A percentile compares a stretch with the other conserved stretches of the same genome.
Evolutionary conservation across 2,797 vertebrate species (phyloP).

Genomic region (Anguilla pacifica): DNA sequence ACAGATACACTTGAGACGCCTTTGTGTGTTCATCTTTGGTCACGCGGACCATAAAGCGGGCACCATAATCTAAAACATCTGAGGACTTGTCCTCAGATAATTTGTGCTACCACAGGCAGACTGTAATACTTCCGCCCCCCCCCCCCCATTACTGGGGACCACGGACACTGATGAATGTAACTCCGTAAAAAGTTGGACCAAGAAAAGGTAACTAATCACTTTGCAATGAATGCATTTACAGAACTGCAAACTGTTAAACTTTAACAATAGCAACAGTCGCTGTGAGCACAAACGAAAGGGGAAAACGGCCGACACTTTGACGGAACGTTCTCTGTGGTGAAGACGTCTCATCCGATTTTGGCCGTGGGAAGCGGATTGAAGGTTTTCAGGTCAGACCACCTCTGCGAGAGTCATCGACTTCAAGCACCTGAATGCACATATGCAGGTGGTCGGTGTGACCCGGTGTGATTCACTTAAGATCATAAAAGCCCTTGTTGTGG

Average conservation of each 20-base stretch:
- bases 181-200: neutral
- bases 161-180: neutral
- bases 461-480: neutral
- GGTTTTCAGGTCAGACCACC: neutral
- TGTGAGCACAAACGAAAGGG: neutral
- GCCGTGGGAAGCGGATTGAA: neutral
- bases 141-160: neutral
- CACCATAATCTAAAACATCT: constrained; percentile 13
- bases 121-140: neutral
- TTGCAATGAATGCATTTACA: neutral
- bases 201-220: neutral
- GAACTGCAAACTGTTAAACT: neutral
- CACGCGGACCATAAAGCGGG: neutral
- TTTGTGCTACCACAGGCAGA: neutral
- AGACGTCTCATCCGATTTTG: neutral
- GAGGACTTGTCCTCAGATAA: constrained; percentile 14
- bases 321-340: neutral
- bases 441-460: neutral
- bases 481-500: neutral
- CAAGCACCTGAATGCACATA: neutral
- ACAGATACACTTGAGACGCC: neutral
- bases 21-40: constrained; percentile 9
- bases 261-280: neutral
- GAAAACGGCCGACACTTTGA: neutral
- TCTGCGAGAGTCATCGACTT: neutral